Evolutionary conservation across 2,888 invertebrate species (phyloP), one percentile per base, ranked within the genome.

Genomic region (Dioctria linearis): DNA sequence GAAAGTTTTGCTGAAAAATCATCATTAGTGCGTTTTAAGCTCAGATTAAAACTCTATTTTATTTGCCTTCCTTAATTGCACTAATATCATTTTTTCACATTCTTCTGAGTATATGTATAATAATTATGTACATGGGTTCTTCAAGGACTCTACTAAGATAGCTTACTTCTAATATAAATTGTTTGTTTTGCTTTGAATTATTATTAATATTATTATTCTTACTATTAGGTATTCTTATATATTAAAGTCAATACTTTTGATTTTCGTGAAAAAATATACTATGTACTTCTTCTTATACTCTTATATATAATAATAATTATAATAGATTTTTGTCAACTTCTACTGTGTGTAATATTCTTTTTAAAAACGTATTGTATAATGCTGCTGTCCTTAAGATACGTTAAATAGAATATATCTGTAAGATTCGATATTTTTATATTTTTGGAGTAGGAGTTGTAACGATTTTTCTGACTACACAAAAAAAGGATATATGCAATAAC

Each of bases 201-300:
- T 54, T 54, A 11, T 3, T 11, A 11, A 54, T 11, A 4, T 11
- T 11, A n/a, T 54, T 11, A 25, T 25, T 25, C 25, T 25, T 25
- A 25, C 25, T 25, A 25, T 25, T 25, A 25, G 25, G 25, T 25
- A 25, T n/a, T 25, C n/a, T 42, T 67, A 46, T 5, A 46, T 67
- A 67, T 37, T 42, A 37, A 57, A 54, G 39, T 73, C 25, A 73
- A 73, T 73, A 73, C 54, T 76, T 76, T 76, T 76, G 76, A 76
- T 76, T 76, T 76, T 40, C 46, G 76, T 76, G 76, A 63, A 76
- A 76, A 76, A 76, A 76, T 76, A 76, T 76, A 76, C 42, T 25
- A 25, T 25, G 25, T 25, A 25, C 25, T 25, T 25, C 25, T 25
- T 25, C 25, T 25, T 25, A n/a, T n/a, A 9, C 54, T 54, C 54